phyloP scores from a whole-genome alignment of 2,797 vertebrate genomes.

The Epinephelus coioides region DNA sequence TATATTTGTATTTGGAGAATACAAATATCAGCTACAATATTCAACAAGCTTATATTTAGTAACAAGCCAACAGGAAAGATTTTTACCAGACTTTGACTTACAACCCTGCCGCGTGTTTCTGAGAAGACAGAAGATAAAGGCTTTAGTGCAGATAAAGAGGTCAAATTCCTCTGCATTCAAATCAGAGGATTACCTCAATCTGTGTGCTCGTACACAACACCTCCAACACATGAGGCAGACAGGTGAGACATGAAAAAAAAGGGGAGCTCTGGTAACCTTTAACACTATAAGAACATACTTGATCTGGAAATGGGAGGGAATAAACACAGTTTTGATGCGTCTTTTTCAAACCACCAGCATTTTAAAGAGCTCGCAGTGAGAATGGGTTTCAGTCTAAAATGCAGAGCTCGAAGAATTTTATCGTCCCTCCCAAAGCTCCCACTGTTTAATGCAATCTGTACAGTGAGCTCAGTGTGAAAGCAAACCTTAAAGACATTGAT shows the following conservation, averaged over 20 bases:
- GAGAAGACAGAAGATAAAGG: not conserved
- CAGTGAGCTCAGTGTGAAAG: not conserved
- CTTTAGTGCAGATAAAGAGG: constrained; percentile 19
- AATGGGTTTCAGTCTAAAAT: too few species aligned
- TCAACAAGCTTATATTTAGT: not conserved
- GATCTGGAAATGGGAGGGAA: too few species aligned
- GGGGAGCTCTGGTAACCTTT: not conserved
- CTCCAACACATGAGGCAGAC: not conserved
- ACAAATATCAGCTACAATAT: not conserved
- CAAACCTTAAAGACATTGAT: too few species aligned
- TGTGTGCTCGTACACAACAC: not conserved
- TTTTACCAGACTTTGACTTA: constrained; percentile 26
- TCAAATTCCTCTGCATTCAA: constrained; percentile 36
- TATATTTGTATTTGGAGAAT: too few species aligned
- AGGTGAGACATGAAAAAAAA: too few species aligned
- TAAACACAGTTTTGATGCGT: too few species aligned
- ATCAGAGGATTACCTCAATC: not conserved
- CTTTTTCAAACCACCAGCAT: too few species aligned
- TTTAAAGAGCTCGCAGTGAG: not conserved
- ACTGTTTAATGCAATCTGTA: too few species aligned
- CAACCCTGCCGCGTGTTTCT: not conserved
- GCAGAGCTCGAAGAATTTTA: too few species aligned
- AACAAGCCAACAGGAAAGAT: not conserved
- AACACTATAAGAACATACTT: not conserved
- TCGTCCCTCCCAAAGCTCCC: too few species aligned